Evolutionary conservation across 2,113 vertebrate species (phyloP).

Genomic region (Phaethornis superciliosus): DNA sequence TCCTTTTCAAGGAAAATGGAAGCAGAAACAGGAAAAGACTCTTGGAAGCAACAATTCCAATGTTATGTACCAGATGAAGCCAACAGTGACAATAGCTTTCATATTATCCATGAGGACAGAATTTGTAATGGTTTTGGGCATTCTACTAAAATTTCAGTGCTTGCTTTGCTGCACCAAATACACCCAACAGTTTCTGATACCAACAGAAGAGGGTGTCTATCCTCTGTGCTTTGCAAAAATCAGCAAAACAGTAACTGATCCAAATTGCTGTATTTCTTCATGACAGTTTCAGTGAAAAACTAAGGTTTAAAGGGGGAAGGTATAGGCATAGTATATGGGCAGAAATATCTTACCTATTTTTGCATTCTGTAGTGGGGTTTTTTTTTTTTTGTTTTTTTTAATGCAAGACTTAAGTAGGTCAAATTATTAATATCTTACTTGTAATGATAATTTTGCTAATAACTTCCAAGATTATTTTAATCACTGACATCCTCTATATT

Average conservation of each 20-base stretch:
- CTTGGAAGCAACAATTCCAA: not conserved
- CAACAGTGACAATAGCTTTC: not conserved
- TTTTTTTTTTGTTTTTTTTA: not conserved
- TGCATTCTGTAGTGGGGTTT: not conserved
- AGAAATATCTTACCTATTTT: not conserved
- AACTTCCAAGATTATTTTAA: slow-evolving; percentile 44
- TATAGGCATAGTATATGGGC: not conserved
- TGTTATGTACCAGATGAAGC: not conserved
- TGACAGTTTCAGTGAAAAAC: not conserved
- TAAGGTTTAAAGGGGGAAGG: not conserved
- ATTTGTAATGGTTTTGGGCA: not conserved
- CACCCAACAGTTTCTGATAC: slow-evolving; percentile 24
- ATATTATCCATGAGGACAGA: not conserved
- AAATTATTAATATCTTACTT: slow-evolving; percentile 43
- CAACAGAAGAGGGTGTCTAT: slow-evolving; percentile 44
- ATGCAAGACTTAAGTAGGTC: slow-evolving; percentile 20
- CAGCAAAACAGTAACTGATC: not conserved
- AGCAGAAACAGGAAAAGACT: not conserved
- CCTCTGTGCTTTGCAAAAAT: not conserved
- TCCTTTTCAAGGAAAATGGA: not conserved
- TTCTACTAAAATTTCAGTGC: not conserved
- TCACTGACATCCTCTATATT: slow-evolving; percentile 22
- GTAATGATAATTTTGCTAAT: slow-evolving; percentile 33
- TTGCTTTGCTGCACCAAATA: not conserved
- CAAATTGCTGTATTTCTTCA: not conserved